A percentile compares a stretch with the other conserved stretches of the same genome.
Evolutionary conservation across 1,140 invertebrate genomes (phyloP).

Genomic region (Drosophila dunni): DNA sequence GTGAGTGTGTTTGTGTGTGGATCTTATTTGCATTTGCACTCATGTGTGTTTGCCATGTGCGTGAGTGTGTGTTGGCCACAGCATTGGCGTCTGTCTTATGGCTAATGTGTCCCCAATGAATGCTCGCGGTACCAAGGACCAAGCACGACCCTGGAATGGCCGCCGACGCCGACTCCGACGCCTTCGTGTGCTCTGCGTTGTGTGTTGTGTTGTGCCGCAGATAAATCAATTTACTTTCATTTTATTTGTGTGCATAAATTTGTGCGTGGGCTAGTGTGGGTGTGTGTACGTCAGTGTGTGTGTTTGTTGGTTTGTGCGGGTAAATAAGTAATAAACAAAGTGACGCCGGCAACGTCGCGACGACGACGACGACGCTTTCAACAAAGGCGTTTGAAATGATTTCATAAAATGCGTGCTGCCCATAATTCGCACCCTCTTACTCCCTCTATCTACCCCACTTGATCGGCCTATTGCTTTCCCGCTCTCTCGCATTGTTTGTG

Average conservation of each 20-base stretch:
- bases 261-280: conserved; percentile 32
- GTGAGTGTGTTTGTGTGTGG: conserved; percentile 31
- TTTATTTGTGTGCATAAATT: conserved; percentile 82
- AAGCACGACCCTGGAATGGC: conserved; percentile 51
- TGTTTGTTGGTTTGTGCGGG: conserved; percentile 14
- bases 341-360: conserved; percentile 31
- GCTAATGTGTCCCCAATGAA: conserved; percentile 80
- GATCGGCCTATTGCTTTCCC: not conserved
- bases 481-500: not conserved
- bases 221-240: conserved; percentile 82
- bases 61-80: conserved; percentile 33
- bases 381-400: conserved; percentile 63
- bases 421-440: conserved; percentile 40
- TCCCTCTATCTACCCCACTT: not conserved
- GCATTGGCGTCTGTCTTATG: conserved; percentile 51
- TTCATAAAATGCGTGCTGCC: conserved; percentile 53
- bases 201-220: conserved; percentile 42
- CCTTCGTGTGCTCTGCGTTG: conserved; percentile 18
- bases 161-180: not conserved
- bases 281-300: not conserved
- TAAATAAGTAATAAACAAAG: conserved; percentile 57
- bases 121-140: conserved; percentile 44
- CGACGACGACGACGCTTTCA: conserved; percentile 19
- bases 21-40: conserved; percentile 64
- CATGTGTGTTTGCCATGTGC: conserved; percentile 26